Percentiles rank a stretch among this genome's conserved stretches.
Evolutionary conservation across 2,888 invertebrate genomes (phyloP).

Genomic region (Timandra comae): DNA sequence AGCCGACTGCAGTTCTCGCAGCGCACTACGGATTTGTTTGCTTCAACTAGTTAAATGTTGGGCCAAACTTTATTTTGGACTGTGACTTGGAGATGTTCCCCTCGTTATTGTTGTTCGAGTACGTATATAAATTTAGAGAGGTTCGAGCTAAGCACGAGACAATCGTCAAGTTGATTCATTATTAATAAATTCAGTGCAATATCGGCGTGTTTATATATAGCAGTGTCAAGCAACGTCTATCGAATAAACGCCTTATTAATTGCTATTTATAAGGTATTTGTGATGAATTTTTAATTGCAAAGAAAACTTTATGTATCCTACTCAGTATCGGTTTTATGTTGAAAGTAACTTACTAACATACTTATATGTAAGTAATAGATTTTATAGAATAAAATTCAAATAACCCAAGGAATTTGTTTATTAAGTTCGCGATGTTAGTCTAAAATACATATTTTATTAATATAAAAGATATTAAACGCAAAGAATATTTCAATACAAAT

Average conservation of each 20-base stretch:
- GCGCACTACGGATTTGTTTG: slow-evolving; percentile 62
- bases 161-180: slow-evolving; percentile 26
- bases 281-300: too few species aligned
- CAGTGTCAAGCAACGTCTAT: too few species aligned
- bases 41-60: slow-evolving; percentile 72
- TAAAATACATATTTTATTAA: too few species aligned
- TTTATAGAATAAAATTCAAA: too few species aligned
- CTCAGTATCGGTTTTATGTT: too few species aligned
- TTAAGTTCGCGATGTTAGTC: too few species aligned
- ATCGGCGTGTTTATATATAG: neutral
- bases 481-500: slow-evolving; percentile 18
- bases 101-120: slow-evolving; percentile 58
- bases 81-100: slow-evolving; percentile 52
- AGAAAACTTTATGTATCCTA: too few species aligned
- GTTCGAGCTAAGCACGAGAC: slow-evolving; percentile 22
- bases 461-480: slow-evolving; percentile 7
- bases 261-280: too few species aligned
- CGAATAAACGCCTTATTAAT: too few species aligned
- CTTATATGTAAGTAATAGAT: too few species aligned
- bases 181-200: slow-evolving; percentile 15
- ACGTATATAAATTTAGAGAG: slow-evolving; percentile 26
- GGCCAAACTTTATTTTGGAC: slow-evolving; percentile 60
- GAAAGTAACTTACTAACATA: too few species aligned
- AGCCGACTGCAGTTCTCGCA: slow-evolving; percentile 45
- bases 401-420: too few species aligned